Percentiles rank a stretch among this genome's conserved stretches.
Evolutionary conservation across 2,113 vertebrate genomes (phyloP).

Genomic region (Leptocoma aspasia): DNA sequence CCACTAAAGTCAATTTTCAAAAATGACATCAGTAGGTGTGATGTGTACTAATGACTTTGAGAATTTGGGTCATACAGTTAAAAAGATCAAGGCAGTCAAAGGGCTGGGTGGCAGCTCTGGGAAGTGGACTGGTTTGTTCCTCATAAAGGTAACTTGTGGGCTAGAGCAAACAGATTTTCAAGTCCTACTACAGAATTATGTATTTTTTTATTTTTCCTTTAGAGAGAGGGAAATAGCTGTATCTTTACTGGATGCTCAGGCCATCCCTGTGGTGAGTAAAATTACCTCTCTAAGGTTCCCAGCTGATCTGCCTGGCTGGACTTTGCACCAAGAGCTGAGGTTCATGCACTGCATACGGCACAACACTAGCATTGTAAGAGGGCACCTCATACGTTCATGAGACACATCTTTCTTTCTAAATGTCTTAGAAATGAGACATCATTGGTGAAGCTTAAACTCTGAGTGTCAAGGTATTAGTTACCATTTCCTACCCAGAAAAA

Average conservation of each 20-base stretch:
- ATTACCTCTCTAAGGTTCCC: background rate
- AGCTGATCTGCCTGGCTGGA: background rate
- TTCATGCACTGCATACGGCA: too few species aligned
- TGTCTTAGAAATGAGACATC: background rate
- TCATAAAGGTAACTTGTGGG: fast-evolving
- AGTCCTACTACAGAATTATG: background rate
- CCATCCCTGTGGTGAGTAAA: background rate
- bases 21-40: background rate
- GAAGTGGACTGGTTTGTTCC: background rate
- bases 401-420: background rate
- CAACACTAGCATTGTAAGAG: background rate
- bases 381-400: background rate
- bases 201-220: background rate
- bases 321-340: background rate
- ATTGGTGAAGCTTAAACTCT: background rate
- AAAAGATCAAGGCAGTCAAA: background rate
- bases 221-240: background rate
- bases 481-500: background rate
- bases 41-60: background rate
- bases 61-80: background rate
- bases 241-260: background rate
- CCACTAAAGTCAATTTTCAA: background rate
- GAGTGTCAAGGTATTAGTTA: background rate
- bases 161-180: background rate
- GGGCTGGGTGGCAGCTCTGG: background rate